Evolutionary conservation across 2,113 vertebrate species (phyloP), one percentile per base, ranked within the genome.

Genomic region (Xerus inauris): DNA sequence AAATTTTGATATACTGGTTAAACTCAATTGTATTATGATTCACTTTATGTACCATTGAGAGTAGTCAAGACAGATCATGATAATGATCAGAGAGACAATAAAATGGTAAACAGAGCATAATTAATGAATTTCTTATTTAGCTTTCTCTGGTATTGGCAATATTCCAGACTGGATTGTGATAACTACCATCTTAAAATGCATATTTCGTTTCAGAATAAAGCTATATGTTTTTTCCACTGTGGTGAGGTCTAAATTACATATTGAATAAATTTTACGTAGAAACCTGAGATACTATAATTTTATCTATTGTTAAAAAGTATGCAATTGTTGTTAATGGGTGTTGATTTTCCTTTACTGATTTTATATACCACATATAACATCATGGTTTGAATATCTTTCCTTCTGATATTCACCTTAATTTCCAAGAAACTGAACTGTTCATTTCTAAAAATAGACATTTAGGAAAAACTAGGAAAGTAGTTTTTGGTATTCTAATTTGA

Each of bases 41-140:
- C 69, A 84, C 26, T 94, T 82, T 84, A 71, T 47, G 20, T 84
- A 71, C 20, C 92, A 96, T 96, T 69, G 59, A 86, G 35, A 89
- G 20, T 72, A 89, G 71, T 93, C 54, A 89, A 79, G 62, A 94
- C 54, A 94, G 49, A 92, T 87, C 32, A 87, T 75, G 71, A 81
- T 92, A 94, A 94, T 95, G 57, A 92, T 94, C 10, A 51, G 38
- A 92, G 71, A 13, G 64, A 96, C 87, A 97, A 94, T 87, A 57
- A 92, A 94, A 76, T 87, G 35, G 26, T 65, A 95, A 97, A 93
- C 26, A 96, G 89, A 85, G 38, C 51, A 92, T 92, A 97, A 94
- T 87, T 95, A 96, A 94, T 96, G 75, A 95, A 96, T 84, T 86
- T 95, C 17, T 54, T 94, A 72, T 84, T 93, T 89, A 47, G 47